These are phyloP conservation scores for Gisinianus flammeolus DNA, from an alignment of 2,888 invertebrate species.

Conservation along the genomic window DNA sequence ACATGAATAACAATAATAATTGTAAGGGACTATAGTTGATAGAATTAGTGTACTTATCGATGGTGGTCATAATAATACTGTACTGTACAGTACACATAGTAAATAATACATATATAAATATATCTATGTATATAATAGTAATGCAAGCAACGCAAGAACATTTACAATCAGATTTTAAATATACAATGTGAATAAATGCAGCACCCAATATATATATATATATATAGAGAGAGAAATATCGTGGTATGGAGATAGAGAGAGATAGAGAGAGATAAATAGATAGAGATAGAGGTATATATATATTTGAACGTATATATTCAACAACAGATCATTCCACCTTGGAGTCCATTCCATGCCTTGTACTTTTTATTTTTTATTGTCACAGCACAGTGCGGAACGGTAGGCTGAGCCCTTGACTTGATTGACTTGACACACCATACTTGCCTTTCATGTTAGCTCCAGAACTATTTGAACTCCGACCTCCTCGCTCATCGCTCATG, in stretches of 20 bases:
- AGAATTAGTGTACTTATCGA: too few relatives aligned
- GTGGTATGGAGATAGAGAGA: conserved; percentile 6
- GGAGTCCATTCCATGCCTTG: conserved; percentile 44
- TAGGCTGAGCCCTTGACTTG: conserved; percentile 56
- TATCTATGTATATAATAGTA: neutral
- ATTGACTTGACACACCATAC: conserved; percentile 57
- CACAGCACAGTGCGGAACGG: conserved; percentile 59
- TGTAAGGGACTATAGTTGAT: neutral
- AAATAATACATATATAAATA: conserved; percentile 8
- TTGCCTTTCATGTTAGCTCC: conserved; percentile 57
- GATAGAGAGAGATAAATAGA: neutral
- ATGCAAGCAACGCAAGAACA: conserved; percentile 36
- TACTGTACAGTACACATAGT: conserved; percentile 11
- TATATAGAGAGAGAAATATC: conserved; percentile 14
- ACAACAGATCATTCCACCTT: conserved; percentile 44
- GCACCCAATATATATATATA: conserved; percentile 14
- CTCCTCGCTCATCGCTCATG: conserved; percentile 18
- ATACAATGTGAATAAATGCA: conserved; percentile 34
- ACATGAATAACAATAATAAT: too few relatives aligned
- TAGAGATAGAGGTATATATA: neutral
- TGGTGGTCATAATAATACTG: too few relatives aligned
- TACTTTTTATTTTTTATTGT: conserved; percentile 52
- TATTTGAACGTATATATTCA: conserved; percentile 28
- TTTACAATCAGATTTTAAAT: conserved; percentile 16
- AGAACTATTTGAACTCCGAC: conserved; percentile 21